Evolutionary conservation across 1,140 invertebrate genomes (phyloP).

Genomic region (Lepidostoma basale): DNA sequence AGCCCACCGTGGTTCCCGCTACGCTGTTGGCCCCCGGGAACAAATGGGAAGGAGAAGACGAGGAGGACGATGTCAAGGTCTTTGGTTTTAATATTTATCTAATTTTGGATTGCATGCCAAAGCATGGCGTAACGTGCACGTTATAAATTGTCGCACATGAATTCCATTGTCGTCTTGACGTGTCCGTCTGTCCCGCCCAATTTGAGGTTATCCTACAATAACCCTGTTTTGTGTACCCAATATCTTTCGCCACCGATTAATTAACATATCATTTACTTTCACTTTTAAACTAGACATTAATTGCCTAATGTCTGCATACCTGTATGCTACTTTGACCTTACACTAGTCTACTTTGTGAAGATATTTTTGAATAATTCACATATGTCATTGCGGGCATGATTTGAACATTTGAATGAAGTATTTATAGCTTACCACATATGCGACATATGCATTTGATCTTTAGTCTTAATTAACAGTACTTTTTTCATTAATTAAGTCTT

Average conservation of each 20-base stretch:
- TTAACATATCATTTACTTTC: conserved; percentile 9
- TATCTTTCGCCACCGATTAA: neutral
- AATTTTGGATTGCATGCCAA: conserved; percentile 8
- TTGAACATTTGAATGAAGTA: too few relatives aligned
- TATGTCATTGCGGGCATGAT: too few relatives aligned
- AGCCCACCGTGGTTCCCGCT: conserved; percentile 46
- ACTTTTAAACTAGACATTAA: conserved; percentile 3
- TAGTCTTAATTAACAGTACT: too few relatives aligned
- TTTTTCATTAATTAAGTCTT: too few relatives aligned
- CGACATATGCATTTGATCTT: too few relatives aligned
- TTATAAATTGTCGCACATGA: neutral
- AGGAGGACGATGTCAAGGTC: conserved; percentile 85
- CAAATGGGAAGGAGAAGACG: conserved; percentile 90
- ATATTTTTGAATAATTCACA: too few relatives aligned
- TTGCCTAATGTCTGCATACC: neutral
- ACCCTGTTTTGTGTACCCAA: neutral
- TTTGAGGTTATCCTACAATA: conserved; percentile 9
- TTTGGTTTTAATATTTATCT: conserved; percentile 31
- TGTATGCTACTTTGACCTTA: too few relatives aligned
- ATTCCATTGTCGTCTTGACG: neutral
- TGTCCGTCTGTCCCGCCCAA: conserved; percentile 5
- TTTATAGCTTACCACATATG: too few relatives aligned
- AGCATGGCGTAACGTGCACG: neutral
- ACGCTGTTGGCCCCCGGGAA: conserved; percentile 61
- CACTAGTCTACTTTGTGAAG: too few relatives aligned